Percentiles rank a stretch among this genome's conserved stretches.
Conservation (phyloP, 1,140 invertebrate species). For the Tetranychus cinnabarinus region DNA sequence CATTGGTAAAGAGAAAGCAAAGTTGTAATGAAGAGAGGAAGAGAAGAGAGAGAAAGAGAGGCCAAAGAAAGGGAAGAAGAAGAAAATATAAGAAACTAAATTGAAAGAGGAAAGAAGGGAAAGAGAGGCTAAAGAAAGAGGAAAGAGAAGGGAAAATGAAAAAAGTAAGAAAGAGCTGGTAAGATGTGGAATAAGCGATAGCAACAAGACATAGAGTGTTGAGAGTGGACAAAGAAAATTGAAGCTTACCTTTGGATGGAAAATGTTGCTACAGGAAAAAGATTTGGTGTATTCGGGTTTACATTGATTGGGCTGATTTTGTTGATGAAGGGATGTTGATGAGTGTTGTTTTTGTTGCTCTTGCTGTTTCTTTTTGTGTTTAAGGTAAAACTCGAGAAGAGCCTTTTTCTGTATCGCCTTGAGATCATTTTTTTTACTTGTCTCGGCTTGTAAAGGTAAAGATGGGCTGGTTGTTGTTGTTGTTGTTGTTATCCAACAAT, state of each 20-base stretch:
- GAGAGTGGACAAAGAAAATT: too few relatives aligned
- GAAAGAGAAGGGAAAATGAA: background rate
- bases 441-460: background rate
- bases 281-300: background rate
- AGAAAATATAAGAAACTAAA: background rate
- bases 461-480: background rate
- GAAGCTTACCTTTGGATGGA: too few relatives aligned
- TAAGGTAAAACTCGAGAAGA: constrained; percentile 44
- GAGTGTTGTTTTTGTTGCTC: background rate
- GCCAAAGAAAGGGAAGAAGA: background rate
- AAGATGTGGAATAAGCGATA: background rate
- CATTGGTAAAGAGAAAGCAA: background rate
- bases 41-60: background rate
- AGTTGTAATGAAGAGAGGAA: background rate
- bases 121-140: background rate
- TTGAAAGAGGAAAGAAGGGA: background rate
- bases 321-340: background rate
- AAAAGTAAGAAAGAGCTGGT: background rate
- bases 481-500: background rate
- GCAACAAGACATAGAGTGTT: too few relatives aligned
- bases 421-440: constrained; percentile 16
- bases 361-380: background rate
- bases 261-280: too few relatives aligned
- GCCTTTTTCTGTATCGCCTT: constrained; percentile 71
- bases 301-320: background rate